These are phyloP conservation scores for Craseonycteris thonglongyai DNA, from an alignment of 2,113 vertebrate genomes.

Conservation along the genomic window DNA sequence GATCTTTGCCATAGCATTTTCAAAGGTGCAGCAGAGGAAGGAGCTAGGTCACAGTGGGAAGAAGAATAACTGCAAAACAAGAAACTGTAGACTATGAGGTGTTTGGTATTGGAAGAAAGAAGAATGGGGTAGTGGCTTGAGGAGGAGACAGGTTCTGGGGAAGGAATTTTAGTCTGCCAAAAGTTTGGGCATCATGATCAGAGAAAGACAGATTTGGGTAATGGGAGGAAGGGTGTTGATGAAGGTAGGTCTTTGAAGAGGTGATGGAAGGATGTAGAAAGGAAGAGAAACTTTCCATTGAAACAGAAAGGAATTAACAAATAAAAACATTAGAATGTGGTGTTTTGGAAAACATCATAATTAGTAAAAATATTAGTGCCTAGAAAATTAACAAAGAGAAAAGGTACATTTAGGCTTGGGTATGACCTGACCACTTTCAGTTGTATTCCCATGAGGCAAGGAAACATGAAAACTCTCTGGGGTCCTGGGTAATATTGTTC, in stretches of 20 bases:
- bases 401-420: background rate
- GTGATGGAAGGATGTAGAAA: background rate
- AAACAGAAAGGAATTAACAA: conserved; percentile 29
- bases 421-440: no score
- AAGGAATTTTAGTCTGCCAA: background rate
- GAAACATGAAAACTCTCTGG: no score
- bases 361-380: conserved; percentile 16
- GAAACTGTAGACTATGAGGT: background rate
- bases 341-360: background rate
- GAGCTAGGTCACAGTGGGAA: background rate
- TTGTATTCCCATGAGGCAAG: no score
- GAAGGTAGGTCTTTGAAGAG: background rate
- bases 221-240: background rate
- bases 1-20: background rate
- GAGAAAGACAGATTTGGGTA: background rate
- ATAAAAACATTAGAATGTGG: background rate
- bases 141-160: background rate
- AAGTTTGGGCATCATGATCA: background rate
- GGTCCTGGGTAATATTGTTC: no score
- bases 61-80: background rate
- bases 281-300: background rate
- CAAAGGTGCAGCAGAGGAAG: background rate
- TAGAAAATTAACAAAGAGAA: conserved; percentile 26
- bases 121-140: background rate
- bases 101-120: background rate